These are phyloP conservation scores for Enteromius anoplus DNA, from an alignment of 2,797 vertebrate genomes.

Conservation along the genomic window DNA sequence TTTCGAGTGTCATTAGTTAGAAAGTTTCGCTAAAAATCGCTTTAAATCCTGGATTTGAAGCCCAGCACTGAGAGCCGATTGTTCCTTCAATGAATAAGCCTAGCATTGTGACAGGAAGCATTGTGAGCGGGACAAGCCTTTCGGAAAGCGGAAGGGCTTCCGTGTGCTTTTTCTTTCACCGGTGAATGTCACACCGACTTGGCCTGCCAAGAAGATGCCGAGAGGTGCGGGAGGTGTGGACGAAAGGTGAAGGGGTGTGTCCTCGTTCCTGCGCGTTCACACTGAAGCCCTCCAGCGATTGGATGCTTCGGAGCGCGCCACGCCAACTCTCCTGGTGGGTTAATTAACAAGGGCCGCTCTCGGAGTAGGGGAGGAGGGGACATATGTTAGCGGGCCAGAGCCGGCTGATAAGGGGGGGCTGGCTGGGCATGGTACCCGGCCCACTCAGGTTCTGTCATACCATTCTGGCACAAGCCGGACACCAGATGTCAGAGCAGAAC, in stretches of 20 bases:
- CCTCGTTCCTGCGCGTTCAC: constrained; percentile 50
- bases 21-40: constrained; percentile 86
- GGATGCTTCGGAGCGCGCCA: constrained; percentile 37
- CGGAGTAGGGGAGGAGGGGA: constrained; percentile 38
- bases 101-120: constrained; percentile 57
- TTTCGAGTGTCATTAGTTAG: constrained; percentile 91
- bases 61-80: constrained; percentile 82
- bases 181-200: constrained; percentile 31
- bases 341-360: constrained; percentile 61
- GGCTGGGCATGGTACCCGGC: constrained; percentile 71
- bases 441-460: constrained; percentile 70
- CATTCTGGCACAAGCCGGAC: constrained; percentile 78
- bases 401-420: constrained; percentile 64
- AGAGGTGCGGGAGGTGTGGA: constrained; percentile 51
- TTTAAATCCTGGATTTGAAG: constrained; percentile 82
- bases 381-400: constrained; percentile 57
- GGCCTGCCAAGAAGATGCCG: constrained; percentile 19
- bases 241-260: constrained; percentile 57
- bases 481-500: constrained; percentile 83
- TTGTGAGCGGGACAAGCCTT: constrained; percentile 39
- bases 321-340: constrained; percentile 59
- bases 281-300: constrained; percentile 48
- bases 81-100: constrained; percentile 69
- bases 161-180: constrained; percentile 30
- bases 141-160: constrained; percentile 22